Conservation (phyloP, 2,797 vertebrate species). For the Dicrostonyx torquatus region DNA sequence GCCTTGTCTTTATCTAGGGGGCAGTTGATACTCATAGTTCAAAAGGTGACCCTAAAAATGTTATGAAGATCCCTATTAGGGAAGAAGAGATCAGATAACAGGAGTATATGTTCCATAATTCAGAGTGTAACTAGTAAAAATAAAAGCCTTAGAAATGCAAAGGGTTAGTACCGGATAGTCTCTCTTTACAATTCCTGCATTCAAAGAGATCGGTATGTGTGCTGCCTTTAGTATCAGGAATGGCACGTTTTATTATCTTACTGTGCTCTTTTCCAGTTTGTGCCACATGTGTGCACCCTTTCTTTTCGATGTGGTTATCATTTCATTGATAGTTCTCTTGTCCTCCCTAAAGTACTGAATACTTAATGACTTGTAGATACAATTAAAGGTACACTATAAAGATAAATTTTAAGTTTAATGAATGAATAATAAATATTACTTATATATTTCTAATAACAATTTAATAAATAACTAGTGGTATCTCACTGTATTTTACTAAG, state of each 20-base stretch:
- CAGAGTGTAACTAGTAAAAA: conserved; percentile 26
- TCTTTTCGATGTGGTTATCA: conserved; percentile 10
- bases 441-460: conserved; percentile 35
- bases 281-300: conserved; percentile 40
- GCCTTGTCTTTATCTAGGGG: conserved; percentile 50
- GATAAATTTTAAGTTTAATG: conserved; percentile 43
- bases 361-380: conserved; percentile 30
- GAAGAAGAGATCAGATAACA: conserved; percentile 59
- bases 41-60: conserved; percentile 53
- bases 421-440: conserved; percentile 37
- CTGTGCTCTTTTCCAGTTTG: conserved; percentile 42
- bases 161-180: background rate
- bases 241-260: conserved; percentile 30
- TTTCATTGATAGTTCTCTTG: background rate
- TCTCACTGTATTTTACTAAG: conserved; percentile 40
- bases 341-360: background rate
- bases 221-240: conserved; percentile 49
- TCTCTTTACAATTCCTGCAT: conserved; percentile 16
- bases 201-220: conserved; percentile 13
- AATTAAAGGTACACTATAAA: conserved; percentile 6
- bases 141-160: conserved; percentile 55
- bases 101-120: conserved; percentile 21
- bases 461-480: background rate
- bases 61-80: conserved; percentile 15
- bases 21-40: conserved; percentile 30